Base-by-base conservation (phyloP, 1,140 invertebrate genomes). In the Galleria mellonella region DNA sequence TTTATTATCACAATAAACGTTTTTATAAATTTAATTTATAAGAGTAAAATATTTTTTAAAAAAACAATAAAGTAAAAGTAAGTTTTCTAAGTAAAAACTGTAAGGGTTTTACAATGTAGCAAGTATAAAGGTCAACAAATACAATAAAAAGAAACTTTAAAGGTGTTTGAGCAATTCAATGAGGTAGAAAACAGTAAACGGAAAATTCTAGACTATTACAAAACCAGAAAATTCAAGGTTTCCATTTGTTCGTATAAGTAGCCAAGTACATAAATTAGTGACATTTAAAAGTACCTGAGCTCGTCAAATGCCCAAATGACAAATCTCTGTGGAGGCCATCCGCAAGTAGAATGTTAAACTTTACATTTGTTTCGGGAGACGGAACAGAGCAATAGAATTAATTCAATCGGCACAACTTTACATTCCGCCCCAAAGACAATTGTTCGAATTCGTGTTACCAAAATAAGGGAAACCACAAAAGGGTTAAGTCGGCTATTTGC, bases 371-470 rank as follows among this genome's bases (percentile, higher is more conserved):
- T 67, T 60, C 55, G 58, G 47, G 51, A 62, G 52, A 59, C 54
- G 62, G 72, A 77, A 83, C 69, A 62, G 47, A 71, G 75, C 69
- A 57, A 77, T 83, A 73, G 66, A 79, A 83, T 79, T 83, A 83
- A 83, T 83, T 83, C 78, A 71, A 79, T 79, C 62, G 74, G 51
- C 58, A 62, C 60, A 76, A 76, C 63, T 79, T 72, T 71, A 61
- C 63, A 72, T 76, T 72, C 68, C 62, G 47, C 57, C 59, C 58
- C 66, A 68, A 75, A 72, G 61, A 69, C 71, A 57, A 77, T 81
- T 76, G 71, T 75, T 73, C 60, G 62, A 43, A 70, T 75, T 76
- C 67, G 62, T 57, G 64, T 69, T 62, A 46, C 40, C 59, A 48
- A 75, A 81, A 77, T 68, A 68, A 70, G 66, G 71, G 60, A 64